Conservation (phyloP, 2,888 invertebrate species). For the Acholoe squamosa region DNA sequence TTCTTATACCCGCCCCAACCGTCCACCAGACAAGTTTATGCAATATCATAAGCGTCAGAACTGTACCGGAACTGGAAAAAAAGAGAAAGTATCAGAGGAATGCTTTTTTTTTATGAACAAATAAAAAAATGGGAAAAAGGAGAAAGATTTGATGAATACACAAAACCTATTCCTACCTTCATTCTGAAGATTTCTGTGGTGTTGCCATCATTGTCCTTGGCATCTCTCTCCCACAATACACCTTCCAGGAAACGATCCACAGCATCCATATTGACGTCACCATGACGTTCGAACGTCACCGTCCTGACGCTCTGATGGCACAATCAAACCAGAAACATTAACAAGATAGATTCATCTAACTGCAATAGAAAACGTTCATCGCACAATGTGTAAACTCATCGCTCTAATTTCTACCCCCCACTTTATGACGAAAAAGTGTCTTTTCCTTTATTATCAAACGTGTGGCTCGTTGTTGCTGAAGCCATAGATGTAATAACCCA, state of each 20-base stretch:
- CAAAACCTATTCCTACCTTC: slow-evolving; percentile 74
- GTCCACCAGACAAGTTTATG: too few species aligned
- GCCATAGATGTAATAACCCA: too few species aligned
- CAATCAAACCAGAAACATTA: neutral
- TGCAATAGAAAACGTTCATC: too few species aligned
- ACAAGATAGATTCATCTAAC: neutral
- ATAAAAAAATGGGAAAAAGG: neutral
- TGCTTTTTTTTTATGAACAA: too few species aligned
- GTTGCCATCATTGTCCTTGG: slow-evolving; percentile 72
- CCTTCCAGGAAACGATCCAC: slow-evolving; percentile 79
- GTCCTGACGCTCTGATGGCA: slow-evolving; percentile 77
- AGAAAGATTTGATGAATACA: neutral
- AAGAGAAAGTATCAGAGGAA: neutral
- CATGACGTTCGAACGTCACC: slow-evolving; percentile 76
- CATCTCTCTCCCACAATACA: slow-evolving; percentile 80
- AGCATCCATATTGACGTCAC: slow-evolving; percentile 71
- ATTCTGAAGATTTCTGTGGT: slow-evolving; percentile 77
- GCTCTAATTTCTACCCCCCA: too few species aligned
- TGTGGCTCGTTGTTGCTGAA: too few species aligned
- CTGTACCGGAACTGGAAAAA: neutral
- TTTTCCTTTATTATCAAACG: too few species aligned
- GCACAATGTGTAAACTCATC: too few species aligned
- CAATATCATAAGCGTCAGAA: too few species aligned
- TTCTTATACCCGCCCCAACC: too few species aligned
- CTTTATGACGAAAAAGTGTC: too few species aligned